These are phyloP conservation scores for Benitochromis conjunctus DNA, from an alignment of 2,113 vertebrate species.

Conservation along the genomic window DNA sequence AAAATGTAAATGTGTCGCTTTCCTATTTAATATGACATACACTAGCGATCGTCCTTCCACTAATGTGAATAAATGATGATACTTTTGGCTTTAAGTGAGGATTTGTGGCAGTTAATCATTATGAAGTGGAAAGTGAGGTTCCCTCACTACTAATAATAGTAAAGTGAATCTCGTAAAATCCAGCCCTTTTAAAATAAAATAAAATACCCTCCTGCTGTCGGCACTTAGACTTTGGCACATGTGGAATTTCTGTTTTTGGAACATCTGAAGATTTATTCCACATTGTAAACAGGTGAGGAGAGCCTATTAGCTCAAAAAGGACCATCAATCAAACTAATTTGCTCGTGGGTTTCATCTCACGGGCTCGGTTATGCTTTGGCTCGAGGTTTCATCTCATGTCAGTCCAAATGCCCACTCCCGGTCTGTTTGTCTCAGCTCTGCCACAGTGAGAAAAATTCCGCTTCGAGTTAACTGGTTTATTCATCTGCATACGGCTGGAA, in stretches of 20 bases:
- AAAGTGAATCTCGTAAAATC: slow-evolving; percentile 40
- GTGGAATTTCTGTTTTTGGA: background rate
- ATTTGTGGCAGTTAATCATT: slow-evolving; percentile 46
- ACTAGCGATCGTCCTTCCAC: slow-evolving; percentile 22
- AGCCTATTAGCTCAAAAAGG: background rate
- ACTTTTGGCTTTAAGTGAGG: slow-evolving; percentile 32
- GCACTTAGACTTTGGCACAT: slow-evolving; percentile 10
- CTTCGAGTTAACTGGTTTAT: background rate
- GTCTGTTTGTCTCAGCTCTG: background rate
- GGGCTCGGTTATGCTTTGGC: background rate
- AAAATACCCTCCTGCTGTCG: slow-evolving; percentile 8
- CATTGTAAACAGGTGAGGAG: slow-evolving; percentile 27
- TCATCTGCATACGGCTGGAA: background rate
- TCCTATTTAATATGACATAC: slow-evolving; percentile 25
- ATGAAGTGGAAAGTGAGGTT: slow-evolving; percentile 45
- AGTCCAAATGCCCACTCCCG: background rate
- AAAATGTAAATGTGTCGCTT: slow-evolving; percentile 51
- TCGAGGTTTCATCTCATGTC: slow-evolving; percentile 11
- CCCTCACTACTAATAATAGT: slow-evolving; percentile 35
- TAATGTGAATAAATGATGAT: slow-evolving; percentile 54
- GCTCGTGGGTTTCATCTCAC: background rate
- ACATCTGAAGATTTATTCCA: background rate
- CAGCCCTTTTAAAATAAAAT: background rate
- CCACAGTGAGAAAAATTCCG: background rate
- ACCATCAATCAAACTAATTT: slow-evolving; percentile 4